Evolutionary conservation across 1,140 invertebrate species (phyloP), one percentile per base, ranked within the genome.

Genomic region (Trialeurodes vaporariorum): DNA sequence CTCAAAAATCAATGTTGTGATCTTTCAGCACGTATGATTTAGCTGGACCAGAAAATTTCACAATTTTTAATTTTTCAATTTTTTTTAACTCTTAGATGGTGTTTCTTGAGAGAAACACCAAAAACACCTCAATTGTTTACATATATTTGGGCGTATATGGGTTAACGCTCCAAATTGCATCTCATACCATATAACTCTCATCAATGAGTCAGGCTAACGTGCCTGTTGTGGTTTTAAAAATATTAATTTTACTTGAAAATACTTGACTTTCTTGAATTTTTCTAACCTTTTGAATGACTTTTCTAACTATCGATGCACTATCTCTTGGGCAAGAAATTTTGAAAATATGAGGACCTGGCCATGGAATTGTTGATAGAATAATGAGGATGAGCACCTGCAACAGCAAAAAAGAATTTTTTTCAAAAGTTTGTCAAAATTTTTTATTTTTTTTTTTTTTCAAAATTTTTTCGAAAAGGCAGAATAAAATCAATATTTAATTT

Each of bases 271-370:
- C 5, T 5, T 11, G 25, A n/a, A 27, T 34, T 27, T 9, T 34
- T 70, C 71, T 77, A 76, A 86, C 85, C 80, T 88, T 92, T 78
- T 91, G 86, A 72, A 96, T 86, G 70, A 96, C 86, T 81, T 90
- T 90, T 73, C 91, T 84, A 61, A 96, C 92, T 72, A 93, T 85
- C 74, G 90, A 87, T 67, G 92, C 91, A 79, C 90, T 92, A 82
- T 93, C 90, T 83, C 90, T 84, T 70, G 90, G 89, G 75, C 92
- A 94, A 71, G 89, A 87, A 75, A 91, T 88, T 80, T 90, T 90
- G 83, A 91, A 89, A 66, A 91, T 84, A 70, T 87, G 87, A 64
- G 90, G 89, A 74, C 89, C 89, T 73, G 90, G 90, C 89, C 90
- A 92, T 78, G 90, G 90, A 79, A 93, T 89, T 75, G 92, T 82